Conservation (phyloP, 1,140 invertebrate genomes). For the Diabrotica undecimpunctata region DNA sequence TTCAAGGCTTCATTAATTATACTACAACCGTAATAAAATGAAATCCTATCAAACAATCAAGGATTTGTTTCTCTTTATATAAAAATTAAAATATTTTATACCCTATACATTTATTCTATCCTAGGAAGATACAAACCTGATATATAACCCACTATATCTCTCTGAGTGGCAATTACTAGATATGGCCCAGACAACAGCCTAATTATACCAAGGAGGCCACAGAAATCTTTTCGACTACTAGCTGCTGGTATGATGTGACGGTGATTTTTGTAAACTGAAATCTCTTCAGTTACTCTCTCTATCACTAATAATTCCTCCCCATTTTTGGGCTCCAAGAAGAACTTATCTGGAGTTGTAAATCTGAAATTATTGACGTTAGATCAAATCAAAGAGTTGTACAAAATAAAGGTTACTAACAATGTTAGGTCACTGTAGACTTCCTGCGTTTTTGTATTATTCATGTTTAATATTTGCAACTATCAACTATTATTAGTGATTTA, state of each 20-base stretch:
- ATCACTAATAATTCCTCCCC: constrained; percentile 64
- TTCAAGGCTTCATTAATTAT: too few species aligned
- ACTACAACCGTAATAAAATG: too few species aligned
- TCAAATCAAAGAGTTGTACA: constrained; percentile 5
- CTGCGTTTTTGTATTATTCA: constrained; percentile 14
- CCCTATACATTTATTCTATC: too few species aligned
- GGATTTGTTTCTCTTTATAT: too few species aligned
- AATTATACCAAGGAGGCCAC: constrained; percentile 86
- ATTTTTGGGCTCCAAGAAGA: constrained; percentile 65
- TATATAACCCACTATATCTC: constrained; percentile 73
- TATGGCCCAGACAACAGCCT: constrained; percentile 82
- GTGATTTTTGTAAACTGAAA: constrained; percentile 59
- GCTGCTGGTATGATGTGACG: constrained; percentile 58
- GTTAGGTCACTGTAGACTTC: constrained; percentile 44
- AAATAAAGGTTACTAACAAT: constrained; percentile 51
- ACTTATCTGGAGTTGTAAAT: constrained; percentile 69
- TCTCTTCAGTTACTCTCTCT: constrained; percentile 65
- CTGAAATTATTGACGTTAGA: constrained; percentile 47
- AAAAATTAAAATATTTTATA: too few species aligned
- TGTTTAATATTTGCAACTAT: constrained; percentile 7
- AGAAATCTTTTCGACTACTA: constrained; percentile 69
- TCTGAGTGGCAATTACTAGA: constrained; percentile 85
- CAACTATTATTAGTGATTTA: constrained; percentile 1
- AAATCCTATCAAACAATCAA: too few species aligned
- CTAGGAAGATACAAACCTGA: neutral